phyloP scores from a whole-genome alignment of 2,888 invertebrate species.

The Diachrysia chrysitis region DNA sequence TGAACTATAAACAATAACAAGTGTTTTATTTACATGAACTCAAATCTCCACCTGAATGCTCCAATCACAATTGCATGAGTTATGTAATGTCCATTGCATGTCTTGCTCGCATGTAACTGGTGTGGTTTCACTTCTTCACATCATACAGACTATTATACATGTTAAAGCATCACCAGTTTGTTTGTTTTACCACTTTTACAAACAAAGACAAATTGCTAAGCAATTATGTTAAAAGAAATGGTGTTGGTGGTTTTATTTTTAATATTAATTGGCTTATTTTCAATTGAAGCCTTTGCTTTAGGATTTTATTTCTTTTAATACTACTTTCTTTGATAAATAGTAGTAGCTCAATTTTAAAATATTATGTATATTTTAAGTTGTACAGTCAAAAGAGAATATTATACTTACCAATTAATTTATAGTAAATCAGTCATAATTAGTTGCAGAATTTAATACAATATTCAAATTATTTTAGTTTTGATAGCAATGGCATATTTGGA shows the following conservation, averaged over 20 bases:
- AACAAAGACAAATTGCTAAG: neutral
- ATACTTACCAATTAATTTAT: no score
- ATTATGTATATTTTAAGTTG: no score
- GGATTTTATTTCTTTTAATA: neutral
- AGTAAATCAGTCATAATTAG: no score
- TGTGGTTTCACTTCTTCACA: constrained; percentile 43
- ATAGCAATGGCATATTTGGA: no score
- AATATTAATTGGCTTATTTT: neutral
- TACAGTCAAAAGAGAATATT: no score
- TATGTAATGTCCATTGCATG: constrained; percentile 8
- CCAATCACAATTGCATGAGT: neutral
- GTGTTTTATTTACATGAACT: constrained; percentile 5
- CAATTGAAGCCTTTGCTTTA: neutral
- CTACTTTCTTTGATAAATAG: no score
- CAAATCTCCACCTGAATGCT: constrained; percentile 10
- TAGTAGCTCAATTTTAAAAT: no score
- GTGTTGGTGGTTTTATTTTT: neutral
- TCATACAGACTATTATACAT: constrained; percentile 1
- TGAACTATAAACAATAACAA: constrained; percentile 5
- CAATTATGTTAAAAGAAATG: neutral
- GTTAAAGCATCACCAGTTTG: neutral
- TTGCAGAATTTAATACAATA: no score
- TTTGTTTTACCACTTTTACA: neutral
- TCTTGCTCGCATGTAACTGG: constrained; percentile 20
- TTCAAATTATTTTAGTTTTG: no score